These are phyloP conservation scores for Orussus abietinus DNA, from an alignment of 1,140 invertebrate genomes.

Conservation along the genomic window DNA sequence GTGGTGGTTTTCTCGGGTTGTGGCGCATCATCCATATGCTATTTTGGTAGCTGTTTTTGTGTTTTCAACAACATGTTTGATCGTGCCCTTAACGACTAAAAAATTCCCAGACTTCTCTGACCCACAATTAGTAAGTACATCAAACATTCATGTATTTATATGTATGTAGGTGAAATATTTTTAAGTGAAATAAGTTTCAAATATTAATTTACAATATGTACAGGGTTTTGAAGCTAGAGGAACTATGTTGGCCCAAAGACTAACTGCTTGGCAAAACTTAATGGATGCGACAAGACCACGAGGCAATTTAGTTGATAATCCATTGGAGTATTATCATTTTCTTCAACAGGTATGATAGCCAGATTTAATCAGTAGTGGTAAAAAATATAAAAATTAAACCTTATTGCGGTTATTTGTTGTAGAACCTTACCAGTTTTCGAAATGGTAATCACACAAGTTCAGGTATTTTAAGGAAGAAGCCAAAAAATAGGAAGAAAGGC, in stretches of 20 bases:
- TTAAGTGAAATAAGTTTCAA: constrained; percentile 10
- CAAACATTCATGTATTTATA: constrained; percentile 18
- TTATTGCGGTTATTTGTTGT: no score
- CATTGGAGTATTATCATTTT: constrained; percentile 57
- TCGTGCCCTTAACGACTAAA: constrained; percentile 66
- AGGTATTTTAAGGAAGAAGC: constrained; percentile 31
- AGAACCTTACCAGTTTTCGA: constrained; percentile 16
- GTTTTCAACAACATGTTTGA: constrained; percentile 65
- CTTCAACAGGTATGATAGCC: constrained; percentile 36
- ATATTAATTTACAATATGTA: constrained; percentile 20
- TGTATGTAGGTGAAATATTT: not conserved
- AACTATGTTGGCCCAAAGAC: constrained; percentile 70
- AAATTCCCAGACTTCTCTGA: constrained; percentile 74
- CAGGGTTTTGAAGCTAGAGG: constrained; percentile 88
- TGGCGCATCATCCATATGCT: constrained; percentile 72
- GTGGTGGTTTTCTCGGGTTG: constrained; percentile 58
- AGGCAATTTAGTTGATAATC: constrained; percentile 69
- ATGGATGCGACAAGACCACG: constrained; percentile 68
- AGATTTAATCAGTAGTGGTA: no score
- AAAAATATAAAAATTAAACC: no score
- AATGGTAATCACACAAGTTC: constrained; percentile 29
- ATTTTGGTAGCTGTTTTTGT: constrained; percentile 66
- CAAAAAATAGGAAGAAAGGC: constrained; percentile 47
- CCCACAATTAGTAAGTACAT: constrained; percentile 62
- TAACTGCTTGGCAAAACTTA: constrained; percentile 81